Evolutionary conservation across 2,113 vertebrate species (phyloP).

Genomic region (Calypte anna): DNA sequence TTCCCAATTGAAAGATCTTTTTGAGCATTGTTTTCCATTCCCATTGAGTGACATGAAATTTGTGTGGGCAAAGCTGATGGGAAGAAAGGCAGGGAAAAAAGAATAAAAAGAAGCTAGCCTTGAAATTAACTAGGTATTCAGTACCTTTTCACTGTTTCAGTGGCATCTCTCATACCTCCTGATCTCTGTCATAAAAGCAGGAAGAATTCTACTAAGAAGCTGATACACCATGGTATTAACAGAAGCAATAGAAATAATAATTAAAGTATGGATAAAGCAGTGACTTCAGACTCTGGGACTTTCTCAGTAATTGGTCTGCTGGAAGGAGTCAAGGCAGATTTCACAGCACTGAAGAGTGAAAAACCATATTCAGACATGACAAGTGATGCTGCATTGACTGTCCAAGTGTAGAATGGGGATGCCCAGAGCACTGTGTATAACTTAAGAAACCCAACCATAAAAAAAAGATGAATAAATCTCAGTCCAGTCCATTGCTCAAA

Average conservation of each 20-base stretch:
- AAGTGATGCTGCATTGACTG: no score
- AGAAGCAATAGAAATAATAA: not conserved
- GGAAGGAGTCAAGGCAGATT: not conserved
- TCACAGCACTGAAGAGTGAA: not conserved
- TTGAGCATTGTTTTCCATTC: not conserved
- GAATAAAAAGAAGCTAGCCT: not conserved
- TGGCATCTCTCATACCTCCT: not conserved
- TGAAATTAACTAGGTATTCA: not conserved
- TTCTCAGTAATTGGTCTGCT: not conserved
- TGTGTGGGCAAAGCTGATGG: not conserved
- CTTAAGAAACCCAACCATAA: not conserved
- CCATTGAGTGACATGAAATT: not conserved
- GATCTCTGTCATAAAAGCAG: not conserved
- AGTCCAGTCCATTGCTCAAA: not conserved
- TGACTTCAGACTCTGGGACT: not conserved
- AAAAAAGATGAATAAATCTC: not conserved
- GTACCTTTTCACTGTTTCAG: not conserved
- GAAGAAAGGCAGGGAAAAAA: not conserved
- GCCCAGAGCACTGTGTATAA: not conserved
- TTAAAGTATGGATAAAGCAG: not conserved
- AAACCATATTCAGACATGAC: not conserved
- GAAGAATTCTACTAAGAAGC: not conserved
- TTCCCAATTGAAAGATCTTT: conserved; percentile 5
- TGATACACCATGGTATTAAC: not conserved
- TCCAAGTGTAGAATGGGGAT: not conserved